Evolutionary conservation across 2,113 vertebrate genomes (phyloP).

Genomic region (Hippocampus zosterae): DNA sequence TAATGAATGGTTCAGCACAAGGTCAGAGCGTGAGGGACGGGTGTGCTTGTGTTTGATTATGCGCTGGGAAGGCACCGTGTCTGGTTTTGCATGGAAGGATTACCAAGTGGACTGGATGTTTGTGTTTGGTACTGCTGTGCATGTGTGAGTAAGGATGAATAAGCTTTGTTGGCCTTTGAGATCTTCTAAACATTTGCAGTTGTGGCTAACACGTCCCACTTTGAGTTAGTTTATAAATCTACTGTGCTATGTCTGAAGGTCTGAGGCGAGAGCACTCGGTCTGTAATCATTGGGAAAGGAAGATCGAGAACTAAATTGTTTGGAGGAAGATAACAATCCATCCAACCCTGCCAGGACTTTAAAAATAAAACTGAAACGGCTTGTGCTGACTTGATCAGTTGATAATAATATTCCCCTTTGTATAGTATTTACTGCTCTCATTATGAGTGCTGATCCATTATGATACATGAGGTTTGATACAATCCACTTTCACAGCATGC

Average conservation of each 20-base stretch:
- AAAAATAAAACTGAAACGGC: conserved; percentile 20
- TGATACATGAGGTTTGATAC: conserved; percentile 23
- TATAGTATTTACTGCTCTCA: conserved; percentile 17
- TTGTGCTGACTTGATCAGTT: conserved; percentile 19
- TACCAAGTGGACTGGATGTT: conserved; percentile 53
- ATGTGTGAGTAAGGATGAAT: conserved; percentile 25
- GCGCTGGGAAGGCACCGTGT: conserved; percentile 50
- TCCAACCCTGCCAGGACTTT: conserved; percentile 10
- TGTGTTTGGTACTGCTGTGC: conserved; percentile 22
- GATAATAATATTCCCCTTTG: conserved; percentile 12
- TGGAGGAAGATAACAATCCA: conserved; percentile 33
- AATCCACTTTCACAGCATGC: conserved; percentile 14
- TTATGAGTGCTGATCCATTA: background rate
- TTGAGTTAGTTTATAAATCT: conserved; percentile 39
- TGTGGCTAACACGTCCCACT: conserved; percentile 45
- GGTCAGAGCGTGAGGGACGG: conserved; percentile 55
- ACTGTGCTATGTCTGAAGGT: conserved; percentile 27
- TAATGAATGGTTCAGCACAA: conserved; percentile 58
- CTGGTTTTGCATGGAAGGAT: conserved; percentile 59
- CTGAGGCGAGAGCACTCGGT: conserved; percentile 38
- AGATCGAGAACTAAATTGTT: conserved; percentile 41
- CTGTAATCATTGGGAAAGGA: conserved; percentile 37
- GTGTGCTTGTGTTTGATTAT: conserved; percentile 61
- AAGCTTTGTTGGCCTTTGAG: conserved; percentile 39
- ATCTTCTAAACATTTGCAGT: conserved; percentile 53